phyloP scores from a whole-genome alignment of 2,888 invertebrate genomes.

The Apamea monoglypha region DNA sequence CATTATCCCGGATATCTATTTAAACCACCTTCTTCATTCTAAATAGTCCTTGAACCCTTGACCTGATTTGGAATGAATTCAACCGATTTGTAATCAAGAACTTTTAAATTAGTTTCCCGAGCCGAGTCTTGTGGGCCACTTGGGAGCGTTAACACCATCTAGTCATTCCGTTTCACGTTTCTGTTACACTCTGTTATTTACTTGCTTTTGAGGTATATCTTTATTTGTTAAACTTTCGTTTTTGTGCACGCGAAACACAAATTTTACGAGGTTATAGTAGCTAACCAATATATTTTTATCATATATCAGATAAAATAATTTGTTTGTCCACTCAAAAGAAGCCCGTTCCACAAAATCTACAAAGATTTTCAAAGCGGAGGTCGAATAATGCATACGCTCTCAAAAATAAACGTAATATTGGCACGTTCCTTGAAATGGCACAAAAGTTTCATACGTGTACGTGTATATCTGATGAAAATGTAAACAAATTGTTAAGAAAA shows the following conservation, averaged over 20 bases:
- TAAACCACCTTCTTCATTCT: constrained; percentile 5
- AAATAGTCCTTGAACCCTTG: constrained; percentile 55
- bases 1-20: constrained; percentile 13
- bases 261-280: not conserved
- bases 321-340: not conserved
- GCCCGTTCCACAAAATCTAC: not conserved
- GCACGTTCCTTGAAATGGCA: not conserved
- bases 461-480: not conserved
- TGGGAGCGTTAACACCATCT: constrained; percentile 57
- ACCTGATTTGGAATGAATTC: constrained; percentile 50
- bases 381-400: not conserved
- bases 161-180: constrained; percentile 40
- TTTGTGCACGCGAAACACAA: not conserved
- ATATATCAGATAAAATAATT: not conserved
- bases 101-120: constrained; percentile 62
- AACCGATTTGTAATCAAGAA: constrained; percentile 60
- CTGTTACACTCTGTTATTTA: constrained; percentile 18
- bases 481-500: not conserved
- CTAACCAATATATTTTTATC: not conserved
- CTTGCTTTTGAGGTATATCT: constrained; percentile 1
- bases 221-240: not conserved
- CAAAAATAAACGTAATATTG: not conserved
- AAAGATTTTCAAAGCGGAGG: not conserved
- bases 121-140: constrained; percentile 40
- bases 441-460: not conserved